Conservation (phyloP, 2,113 vertebrate genomes). For the Kobus ellipsiprymnus region DNA sequence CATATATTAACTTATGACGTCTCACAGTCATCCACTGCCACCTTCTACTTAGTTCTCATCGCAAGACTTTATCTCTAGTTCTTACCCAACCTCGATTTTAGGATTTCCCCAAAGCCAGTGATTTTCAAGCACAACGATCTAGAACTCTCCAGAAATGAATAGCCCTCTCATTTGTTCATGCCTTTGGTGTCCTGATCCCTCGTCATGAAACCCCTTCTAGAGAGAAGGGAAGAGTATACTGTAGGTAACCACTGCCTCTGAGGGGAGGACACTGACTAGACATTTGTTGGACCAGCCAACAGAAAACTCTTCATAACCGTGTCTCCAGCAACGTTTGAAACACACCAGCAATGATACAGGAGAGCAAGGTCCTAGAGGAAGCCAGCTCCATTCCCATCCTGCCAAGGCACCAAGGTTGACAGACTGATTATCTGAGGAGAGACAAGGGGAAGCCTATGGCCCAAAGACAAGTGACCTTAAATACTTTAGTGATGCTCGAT, state of each 20-base stretch:
- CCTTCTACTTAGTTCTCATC: slow-evolving; percentile 85
- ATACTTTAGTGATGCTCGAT: not conserved
- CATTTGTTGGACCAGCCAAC: not conserved
- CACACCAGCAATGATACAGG: not conserved
- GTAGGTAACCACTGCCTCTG: rapidly evolving
- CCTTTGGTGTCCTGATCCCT: slow-evolving; percentile 81
- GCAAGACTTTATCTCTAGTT: slow-evolving; percentile 80
- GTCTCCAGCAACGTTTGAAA: not conserved
- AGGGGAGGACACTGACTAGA: not conserved
- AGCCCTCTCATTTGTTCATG: slow-evolving; percentile 78
- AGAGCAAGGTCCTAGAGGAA: not conserved
- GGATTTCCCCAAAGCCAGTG: slow-evolving; percentile 74
- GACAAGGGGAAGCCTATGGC: too few species aligned
- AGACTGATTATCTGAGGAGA: not conserved
- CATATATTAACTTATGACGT: not conserved
- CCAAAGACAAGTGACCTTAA: not conserved
- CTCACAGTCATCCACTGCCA: slow-evolving; percentile 73
- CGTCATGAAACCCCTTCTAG: slow-evolving; percentile 78
- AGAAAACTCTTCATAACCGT: not conserved
- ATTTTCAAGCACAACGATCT: slow-evolving; percentile 63
- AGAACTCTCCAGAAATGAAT: slow-evolving; percentile 78
- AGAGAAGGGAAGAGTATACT: slow-evolving; percentile 78
- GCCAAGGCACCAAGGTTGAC: not conserved
- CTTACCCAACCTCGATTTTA: slow-evolving; percentile 82
- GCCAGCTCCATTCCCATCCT: not conserved